phyloP scores from a whole-genome alignment of 2,888 invertebrate genomes.

The Eledona agricola region DNA sequence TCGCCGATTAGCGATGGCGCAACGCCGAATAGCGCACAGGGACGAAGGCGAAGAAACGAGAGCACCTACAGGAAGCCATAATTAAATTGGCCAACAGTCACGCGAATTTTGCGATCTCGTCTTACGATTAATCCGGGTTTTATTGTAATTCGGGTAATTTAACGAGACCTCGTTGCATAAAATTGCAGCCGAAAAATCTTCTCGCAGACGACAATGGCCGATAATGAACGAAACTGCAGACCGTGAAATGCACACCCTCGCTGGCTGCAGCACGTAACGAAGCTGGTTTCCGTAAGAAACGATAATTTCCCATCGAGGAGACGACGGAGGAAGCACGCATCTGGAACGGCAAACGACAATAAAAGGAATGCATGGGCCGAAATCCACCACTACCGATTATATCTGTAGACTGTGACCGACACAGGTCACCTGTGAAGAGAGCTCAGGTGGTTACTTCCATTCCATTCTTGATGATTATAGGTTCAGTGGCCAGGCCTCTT shows the following conservation, averaged over 20 bases:
- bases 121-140: slow-evolving; percentile 57
- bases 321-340: slow-evolving; percentile 36
- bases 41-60: slow-evolving; percentile 8
- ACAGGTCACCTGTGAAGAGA: slow-evolving; percentile 49
- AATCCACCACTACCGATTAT: slow-evolving; percentile 51
- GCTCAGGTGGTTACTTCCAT: slow-evolving; percentile 36
- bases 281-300: slow-evolving; percentile 31
- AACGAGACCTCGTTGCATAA: slow-evolving; percentile 60
- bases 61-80: slow-evolving; percentile 48
- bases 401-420: slow-evolving; percentile 54
- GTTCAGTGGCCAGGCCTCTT: slow-evolving; percentile 12
- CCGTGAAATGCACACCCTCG: slow-evolving; percentile 55
- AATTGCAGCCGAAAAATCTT: slow-evolving; percentile 57
- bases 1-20: no score
- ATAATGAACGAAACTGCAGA: slow-evolving; percentile 54
- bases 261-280: slow-evolving; percentile 36
- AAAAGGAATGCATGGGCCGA: slow-evolving; percentile 46
- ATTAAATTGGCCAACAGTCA: slow-evolving; percentile 54
- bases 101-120: slow-evolving; percentile 53
- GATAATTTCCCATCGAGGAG: slow-evolving; percentile 34
- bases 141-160: slow-evolving; percentile 58
- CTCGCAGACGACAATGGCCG: slow-evolving; percentile 55
- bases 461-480: slow-evolving; percentile 22
- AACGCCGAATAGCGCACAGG: no score
- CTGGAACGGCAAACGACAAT: slow-evolving; percentile 38